phyloP scores from a whole-genome alignment of 2,797 vertebrate genomes.

The Myioborus miniatus region DNA sequence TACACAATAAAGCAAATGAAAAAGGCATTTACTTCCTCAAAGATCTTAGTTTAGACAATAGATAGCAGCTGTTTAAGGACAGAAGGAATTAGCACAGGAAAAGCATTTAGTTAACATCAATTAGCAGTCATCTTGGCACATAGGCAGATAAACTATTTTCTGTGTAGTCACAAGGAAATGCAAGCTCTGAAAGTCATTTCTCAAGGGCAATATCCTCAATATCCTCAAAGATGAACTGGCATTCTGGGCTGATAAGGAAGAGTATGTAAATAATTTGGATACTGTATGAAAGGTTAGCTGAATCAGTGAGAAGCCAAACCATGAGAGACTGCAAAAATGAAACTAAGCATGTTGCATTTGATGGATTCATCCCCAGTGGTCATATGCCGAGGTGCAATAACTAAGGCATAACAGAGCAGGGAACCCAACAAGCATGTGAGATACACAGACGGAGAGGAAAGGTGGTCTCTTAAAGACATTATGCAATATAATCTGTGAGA shows the following conservation, averaged over 20 bases:
- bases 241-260: background rate
- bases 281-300: background rate
- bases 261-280: background rate
- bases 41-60: background rate
- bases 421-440: background rate
- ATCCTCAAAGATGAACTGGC: background rate
- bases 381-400: background rate
- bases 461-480: background rate
- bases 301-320: background rate
- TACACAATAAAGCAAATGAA: background rate
- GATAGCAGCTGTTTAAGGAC: background rate
- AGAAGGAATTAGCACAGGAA: background rate
- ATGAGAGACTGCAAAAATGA: background rate
- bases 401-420: background rate
- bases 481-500: background rate
- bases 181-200: background rate
- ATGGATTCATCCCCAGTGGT: background rate
- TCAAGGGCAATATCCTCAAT: background rate
- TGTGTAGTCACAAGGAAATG: background rate
- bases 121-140: background rate
- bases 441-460: background rate
- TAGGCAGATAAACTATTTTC: background rate
- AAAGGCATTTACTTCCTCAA: background rate
- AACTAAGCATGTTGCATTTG: background rate
- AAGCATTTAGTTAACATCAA: background rate